Evolutionary conservation across 2,113 vertebrate genomes (phyloP), one percentile per base, ranked within the genome.

Genomic region (Oplegnathus fasciatus): DNA sequence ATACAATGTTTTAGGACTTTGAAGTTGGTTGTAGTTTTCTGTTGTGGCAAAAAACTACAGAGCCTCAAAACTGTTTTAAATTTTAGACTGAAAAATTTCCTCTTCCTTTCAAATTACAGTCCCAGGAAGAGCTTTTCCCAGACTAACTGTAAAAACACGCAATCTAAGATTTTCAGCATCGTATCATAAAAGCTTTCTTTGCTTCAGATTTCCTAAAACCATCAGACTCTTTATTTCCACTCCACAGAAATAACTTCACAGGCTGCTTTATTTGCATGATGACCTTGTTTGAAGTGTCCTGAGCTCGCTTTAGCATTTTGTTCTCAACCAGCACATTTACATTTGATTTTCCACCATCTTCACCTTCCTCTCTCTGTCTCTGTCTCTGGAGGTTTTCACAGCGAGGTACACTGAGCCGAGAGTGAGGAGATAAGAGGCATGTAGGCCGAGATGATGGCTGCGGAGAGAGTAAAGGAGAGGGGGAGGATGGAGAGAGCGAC

Each of bases 391-490:
- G 78, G 73, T 42, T 88, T 87, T 48, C 32, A 42, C 5, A 5
- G 55, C 10, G 57, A 74, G 62, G 54, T 60, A 34, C 55, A 13
- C 18, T 37, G 69, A 80, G 83, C 22, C 1, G 28, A 52, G 67
- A 54, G 37, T 8, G 65, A 84, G 34, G 70, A 60, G 55, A 80
- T 62, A 42, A 74, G 75, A 75, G 62, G 44, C 74, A 83, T 80
- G 86, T 24, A 80, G 82, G 65, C n/a, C 11, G 30, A 68, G 83
- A 48, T 37, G 88, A 62, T 66, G 61, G 55, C 60, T 37, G 82
- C 2, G 24, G 74, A 75, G 50, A 34, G 46, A 46, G 75, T 7
- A 6, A 6, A 14, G 48, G 60, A 71, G 73, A 42, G 64, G 54
- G 50, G 34, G 67, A 1, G 34, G 22, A 1, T 17, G 34, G 34